Evolutionary conservation across 2,797 vertebrate genomes (phyloP).

Genomic region (Pseudotriccus pelzelni): DNA sequence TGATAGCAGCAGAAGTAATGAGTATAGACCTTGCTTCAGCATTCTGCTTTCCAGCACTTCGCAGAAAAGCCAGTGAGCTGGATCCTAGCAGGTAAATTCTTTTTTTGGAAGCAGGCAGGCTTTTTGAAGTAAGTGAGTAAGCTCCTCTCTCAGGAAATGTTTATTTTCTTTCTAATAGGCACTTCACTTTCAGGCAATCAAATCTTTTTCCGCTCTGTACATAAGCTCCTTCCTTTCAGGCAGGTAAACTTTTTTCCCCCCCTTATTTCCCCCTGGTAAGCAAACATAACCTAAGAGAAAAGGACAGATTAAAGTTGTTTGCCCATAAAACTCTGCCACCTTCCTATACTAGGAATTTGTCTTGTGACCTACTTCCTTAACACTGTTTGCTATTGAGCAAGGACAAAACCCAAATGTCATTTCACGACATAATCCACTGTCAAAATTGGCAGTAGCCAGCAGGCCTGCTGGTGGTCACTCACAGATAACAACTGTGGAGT

Average conservation of each 20-base stretch:
- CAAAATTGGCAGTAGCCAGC: slow-evolving; percentile 64
- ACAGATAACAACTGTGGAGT: slow-evolving; percentile 45
- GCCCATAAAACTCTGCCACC: slow-evolving; percentile 4
- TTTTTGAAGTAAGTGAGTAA: slow-evolving; percentile 35
- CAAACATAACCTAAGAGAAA: slow-evolving; percentile 43
- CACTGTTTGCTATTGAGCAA: slow-evolving; percentile 39
- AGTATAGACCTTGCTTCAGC: slow-evolving; percentile 26
- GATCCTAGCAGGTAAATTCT: slow-evolving; percentile 14
- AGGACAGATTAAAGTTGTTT: slow-evolving; percentile 30
- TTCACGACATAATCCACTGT: slow-evolving; percentile 40
- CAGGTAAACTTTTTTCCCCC: background rate
- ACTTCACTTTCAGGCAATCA: slow-evolving; percentile 32
- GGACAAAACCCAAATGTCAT: slow-evolving; percentile 59
- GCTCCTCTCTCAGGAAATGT: background rate
- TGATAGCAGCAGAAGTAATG: slow-evolving; percentile 11
- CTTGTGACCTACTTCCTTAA: slow-evolving; percentile 41
- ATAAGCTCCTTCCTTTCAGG: slow-evolving; percentile 25
- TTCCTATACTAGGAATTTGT: background rate
- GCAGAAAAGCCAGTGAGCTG: background rate
- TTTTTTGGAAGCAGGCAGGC: background rate
- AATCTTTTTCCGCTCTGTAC: background rate
- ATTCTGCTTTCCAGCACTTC: background rate
- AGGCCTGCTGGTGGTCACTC: slow-evolving; percentile 65
- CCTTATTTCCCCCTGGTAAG: background rate
- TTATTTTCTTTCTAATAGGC: slow-evolving; percentile 36